A percentile compares a stretch with the other conserved stretches of the same genome.
Evolutionary conservation across 1,140 invertebrate genomes (phyloP).

Genomic region (Sesamia nonagrioides): DNA sequence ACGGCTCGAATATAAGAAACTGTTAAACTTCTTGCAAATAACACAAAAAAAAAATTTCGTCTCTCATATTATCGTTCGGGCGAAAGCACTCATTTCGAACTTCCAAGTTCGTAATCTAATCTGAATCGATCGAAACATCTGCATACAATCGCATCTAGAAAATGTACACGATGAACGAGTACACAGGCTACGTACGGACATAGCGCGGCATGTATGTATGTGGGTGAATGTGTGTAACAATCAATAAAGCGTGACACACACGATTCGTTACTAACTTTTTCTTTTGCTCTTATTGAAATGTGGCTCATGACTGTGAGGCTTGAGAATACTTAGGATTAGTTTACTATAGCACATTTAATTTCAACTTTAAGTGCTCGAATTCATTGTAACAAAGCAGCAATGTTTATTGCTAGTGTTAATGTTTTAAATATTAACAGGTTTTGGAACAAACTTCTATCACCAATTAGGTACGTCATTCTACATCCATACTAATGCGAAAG

Average conservation of each 20-base stretch:
- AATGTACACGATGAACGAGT: neutral
- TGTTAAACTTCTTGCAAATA: neutral
- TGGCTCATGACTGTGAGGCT: constrained; percentile 13
- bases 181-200: neutral
- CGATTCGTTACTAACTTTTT: constrained; percentile 54
- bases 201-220: constrained; percentile 39
- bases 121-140: constrained; percentile 37
- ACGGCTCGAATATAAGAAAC: too few relatives aligned
- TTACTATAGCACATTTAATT: neutral
- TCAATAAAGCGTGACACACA: constrained; percentile 56
- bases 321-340: neutral
- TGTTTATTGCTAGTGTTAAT: neutral
- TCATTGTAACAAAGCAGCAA: neutral
- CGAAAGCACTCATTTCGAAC: constrained; percentile 4
- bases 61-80: neutral
- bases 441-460: neutral
- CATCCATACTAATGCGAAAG: too few relatives aligned
- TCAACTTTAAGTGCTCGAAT: too few relatives aligned
- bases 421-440: neutral
- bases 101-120: constrained; percentile 35
- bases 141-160: constrained; percentile 55
- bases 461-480: too few relatives aligned
- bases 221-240: constrained; percentile 57
- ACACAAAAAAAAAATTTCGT: neutral
- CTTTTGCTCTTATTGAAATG: constrained; percentile 57